phyloP scores from a whole-genome alignment of 2,113 vertebrate species.

The Phoenicopterus ruber region DNA sequence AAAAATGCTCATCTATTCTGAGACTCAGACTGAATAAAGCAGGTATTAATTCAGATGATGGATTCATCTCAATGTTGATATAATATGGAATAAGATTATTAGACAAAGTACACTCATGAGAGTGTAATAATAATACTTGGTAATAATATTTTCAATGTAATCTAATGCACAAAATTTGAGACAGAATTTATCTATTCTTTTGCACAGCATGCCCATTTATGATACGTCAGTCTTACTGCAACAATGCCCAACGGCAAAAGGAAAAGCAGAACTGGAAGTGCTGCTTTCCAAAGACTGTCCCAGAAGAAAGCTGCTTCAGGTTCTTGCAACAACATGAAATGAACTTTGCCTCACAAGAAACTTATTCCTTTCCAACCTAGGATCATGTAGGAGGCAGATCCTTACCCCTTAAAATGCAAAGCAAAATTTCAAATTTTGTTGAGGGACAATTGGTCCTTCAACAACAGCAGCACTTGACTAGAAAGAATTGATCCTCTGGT shows the following conservation, averaged over 20 bases:
- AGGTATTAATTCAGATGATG: not conserved
- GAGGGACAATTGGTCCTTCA: not conserved
- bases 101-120: not conserved
- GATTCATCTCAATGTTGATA: not conserved
- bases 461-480: not conserved
- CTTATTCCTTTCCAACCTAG: not conserved
- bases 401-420: not conserved
- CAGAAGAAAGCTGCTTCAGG: not conserved
- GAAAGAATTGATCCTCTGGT: not conserved
- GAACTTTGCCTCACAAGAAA: not conserved
- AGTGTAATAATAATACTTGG: not conserved
- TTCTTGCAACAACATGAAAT: not conserved
- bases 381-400: not conserved
- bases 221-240: fast-evolving
- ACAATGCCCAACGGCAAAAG: not conserved
- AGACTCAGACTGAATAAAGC: not conserved
- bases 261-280: not conserved
- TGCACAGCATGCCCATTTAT: not conserved
- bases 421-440: not conserved
- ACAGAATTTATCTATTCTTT: not conserved
- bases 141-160: not conserved
- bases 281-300: not conserved
- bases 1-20: not conserved
- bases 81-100: not conserved
- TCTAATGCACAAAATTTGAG: not conserved